phyloP scores from a whole-genome alignment of 1,140 invertebrate species.

The Tetramorium alpestre region DNA sequence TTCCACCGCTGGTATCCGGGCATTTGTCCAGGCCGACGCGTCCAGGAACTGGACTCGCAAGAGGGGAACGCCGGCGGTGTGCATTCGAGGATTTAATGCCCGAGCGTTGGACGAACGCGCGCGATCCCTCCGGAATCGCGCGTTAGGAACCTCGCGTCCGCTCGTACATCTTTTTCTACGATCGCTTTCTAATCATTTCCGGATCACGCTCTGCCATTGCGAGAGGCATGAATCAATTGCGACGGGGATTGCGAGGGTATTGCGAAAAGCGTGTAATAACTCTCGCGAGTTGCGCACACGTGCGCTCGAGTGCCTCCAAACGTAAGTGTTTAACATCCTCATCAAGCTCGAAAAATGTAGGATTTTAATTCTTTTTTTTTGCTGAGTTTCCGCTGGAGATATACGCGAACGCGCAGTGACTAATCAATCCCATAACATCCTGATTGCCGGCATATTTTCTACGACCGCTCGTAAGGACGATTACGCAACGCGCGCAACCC shows the following conservation, averaged over 20 bases:
- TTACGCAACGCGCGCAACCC: constrained; percentile 48
- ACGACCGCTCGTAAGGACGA: constrained; percentile 25
- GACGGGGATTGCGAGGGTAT: not conserved
- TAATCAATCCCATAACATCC: constrained; percentile 52
- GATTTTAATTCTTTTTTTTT: not conserved
- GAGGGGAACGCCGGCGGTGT: constrained; percentile 39
- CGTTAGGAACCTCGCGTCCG: constrained; percentile 61
- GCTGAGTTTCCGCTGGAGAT: not conserved
- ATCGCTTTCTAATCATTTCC: constrained; percentile 57
- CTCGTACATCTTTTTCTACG: constrained; percentile 46
- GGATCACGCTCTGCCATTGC: constrained; percentile 12
- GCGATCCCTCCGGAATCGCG: constrained; percentile 64
- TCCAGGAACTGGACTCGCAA: constrained; percentile 77
- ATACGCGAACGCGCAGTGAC: constrained; percentile 4
- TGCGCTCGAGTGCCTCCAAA: not conserved
- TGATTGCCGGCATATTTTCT: constrained; percentile 19
- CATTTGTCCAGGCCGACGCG: constrained; percentile 84
- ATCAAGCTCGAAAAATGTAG: not conserved
- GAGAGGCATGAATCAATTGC: constrained; percentile 15
- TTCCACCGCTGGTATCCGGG: constrained; percentile 85
- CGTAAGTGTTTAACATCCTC: not conserved
- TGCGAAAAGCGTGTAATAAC: constrained; percentile 2
- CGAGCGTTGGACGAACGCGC: constrained; percentile 5
- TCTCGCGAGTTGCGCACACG: not conserved
- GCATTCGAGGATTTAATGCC: constrained; percentile 79